Percentiles rank a stretch among this genome's conserved stretches.
Evolutionary conservation across 2,888 invertebrate genomes (phyloP).

Genomic region (Athripsodes cinereus): DNA sequence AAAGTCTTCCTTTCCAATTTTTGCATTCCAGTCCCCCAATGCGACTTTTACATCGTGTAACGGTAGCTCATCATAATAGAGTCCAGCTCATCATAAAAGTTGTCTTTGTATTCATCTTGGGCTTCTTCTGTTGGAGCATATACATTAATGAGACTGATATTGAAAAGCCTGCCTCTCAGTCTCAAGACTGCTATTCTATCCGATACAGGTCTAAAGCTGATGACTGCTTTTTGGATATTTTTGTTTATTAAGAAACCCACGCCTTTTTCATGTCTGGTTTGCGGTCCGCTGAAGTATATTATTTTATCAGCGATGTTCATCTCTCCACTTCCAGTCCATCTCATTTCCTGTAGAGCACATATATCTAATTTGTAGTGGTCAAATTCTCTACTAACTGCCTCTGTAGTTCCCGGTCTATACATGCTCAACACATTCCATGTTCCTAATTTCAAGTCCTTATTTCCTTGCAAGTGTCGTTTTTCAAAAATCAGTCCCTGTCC

Average conservation of each 20-base stretch:
- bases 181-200: background rate
- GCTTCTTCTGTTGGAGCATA: background rate
- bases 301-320: background rate
- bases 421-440: constrained; percentile 1
- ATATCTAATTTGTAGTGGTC: background rate
- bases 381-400: background rate
- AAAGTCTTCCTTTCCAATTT: background rate
- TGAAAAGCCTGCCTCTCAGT: too few relatives aligned
- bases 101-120: too few relatives aligned
- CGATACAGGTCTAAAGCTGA: background rate
- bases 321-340: background rate
- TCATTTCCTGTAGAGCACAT: background rate
- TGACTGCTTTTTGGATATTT: background rate
- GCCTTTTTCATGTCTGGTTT: background rate
- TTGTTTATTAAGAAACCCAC: background rate
- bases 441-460: background rate
- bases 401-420: background rate
- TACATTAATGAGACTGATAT: background rate
- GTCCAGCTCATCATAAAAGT: background rate
- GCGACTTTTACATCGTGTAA: background rate
- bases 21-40: background rate
- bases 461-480: constrained; percentile 1
- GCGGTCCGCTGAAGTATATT: background rate
- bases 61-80: background rate
- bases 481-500: background rate